Evolutionary conservation across 2,797 vertebrate genomes (phyloP).

Genomic region (Lagocephalus sceleratus): DNA sequence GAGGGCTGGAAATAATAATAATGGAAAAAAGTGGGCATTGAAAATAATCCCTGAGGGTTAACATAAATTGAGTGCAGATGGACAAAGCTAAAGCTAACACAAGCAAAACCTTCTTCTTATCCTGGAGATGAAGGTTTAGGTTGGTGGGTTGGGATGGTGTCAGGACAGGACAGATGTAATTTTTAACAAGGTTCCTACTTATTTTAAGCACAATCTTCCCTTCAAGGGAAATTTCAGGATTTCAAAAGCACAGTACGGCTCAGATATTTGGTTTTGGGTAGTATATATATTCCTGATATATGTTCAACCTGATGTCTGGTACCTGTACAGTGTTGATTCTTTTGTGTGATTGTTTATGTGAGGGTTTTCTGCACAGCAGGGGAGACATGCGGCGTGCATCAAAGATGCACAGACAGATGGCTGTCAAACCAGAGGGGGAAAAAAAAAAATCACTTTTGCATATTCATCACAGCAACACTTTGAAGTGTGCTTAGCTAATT

Average conservation of each 20-base stretch:
- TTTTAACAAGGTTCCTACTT: slow-evolving; percentile 6
- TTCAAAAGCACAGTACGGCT: slow-evolving; percentile 4
- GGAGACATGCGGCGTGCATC: slow-evolving; percentile 69
- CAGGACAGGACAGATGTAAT: slow-evolving; percentile 12
- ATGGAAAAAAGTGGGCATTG: neutral
- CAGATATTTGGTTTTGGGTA: neutral
- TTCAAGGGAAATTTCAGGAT: slow-evolving; percentile 7
- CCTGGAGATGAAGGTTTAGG: neutral
- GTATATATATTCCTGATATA: neutral
- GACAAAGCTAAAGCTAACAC: neutral
- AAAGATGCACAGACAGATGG: slow-evolving; percentile 67
- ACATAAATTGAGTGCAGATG: slow-evolving; percentile 5
- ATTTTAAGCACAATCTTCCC: slow-evolving; percentile 18
- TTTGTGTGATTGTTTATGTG: slow-evolving; percentile 16
- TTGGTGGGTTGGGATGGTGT: neutral
- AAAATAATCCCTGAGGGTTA: slow-evolving; percentile 6
- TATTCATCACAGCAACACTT: slow-evolving; percentile 74
- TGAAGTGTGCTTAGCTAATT: slow-evolving; percentile 75
- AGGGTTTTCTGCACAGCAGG: slow-evolving; percentile 57
- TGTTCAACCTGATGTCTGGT: slow-evolving; percentile 40
- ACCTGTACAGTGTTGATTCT: slow-evolving; percentile 3
- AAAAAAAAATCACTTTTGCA: slow-evolving; percentile 52
- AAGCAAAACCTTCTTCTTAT: no score
- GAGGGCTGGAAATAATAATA: slow-evolving; percentile 6
- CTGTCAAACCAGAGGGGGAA: slow-evolving; percentile 50